Conservation (phyloP, 2,113 vertebrate genomes). For the Anoplopoma fimbria region DNA sequence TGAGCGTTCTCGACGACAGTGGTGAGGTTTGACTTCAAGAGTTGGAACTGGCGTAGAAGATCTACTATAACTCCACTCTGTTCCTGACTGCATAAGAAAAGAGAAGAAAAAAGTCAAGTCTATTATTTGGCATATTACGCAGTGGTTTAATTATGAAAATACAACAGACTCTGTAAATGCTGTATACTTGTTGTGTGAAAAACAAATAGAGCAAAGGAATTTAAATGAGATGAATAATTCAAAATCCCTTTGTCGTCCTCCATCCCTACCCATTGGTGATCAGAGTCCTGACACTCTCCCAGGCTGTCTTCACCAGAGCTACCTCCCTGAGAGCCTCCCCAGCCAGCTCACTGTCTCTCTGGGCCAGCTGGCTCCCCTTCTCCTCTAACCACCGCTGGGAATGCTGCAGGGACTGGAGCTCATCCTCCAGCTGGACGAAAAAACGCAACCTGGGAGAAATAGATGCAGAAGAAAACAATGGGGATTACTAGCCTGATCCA, state of each 20-base stretch:
- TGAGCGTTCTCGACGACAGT: slow-evolving; percentile 87
- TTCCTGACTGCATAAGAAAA: slow-evolving; percentile 86
- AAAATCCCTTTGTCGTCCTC: background rate
- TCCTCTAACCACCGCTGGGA: slow-evolving; percentile 93
- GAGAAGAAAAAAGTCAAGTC: background rate
- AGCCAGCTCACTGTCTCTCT: slow-evolving; percentile 88
- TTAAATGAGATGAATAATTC: background rate
- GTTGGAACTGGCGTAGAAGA: slow-evolving; percentile 90
- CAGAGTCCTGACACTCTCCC: slow-evolving; percentile 87
- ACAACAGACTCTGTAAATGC: background rate
- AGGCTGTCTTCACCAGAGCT: slow-evolving; percentile 85
- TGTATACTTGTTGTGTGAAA: background rate
- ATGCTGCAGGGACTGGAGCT: slow-evolving; percentile 92
- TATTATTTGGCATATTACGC: background rate
- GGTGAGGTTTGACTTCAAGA: slow-evolving; percentile 83
- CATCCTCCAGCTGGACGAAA: slow-evolving; percentile 94
- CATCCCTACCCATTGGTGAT: slow-evolving; percentile 89
- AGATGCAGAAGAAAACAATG: slow-evolving; percentile 68
- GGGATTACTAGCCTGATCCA: slow-evolving; percentile 56
- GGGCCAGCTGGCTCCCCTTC: slow-evolving; percentile 91
- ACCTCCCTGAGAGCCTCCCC: slow-evolving; percentile 88
- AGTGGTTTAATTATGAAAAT: background rate
- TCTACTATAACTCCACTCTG: slow-evolving; percentile 87
- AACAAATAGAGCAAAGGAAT: background rate
- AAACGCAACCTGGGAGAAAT: slow-evolving; percentile 87